These are phyloP conservation scores for Nyctalus aviator DNA, from an alignment of 2,797 vertebrate genomes.

Conservation along the genomic window DNA sequence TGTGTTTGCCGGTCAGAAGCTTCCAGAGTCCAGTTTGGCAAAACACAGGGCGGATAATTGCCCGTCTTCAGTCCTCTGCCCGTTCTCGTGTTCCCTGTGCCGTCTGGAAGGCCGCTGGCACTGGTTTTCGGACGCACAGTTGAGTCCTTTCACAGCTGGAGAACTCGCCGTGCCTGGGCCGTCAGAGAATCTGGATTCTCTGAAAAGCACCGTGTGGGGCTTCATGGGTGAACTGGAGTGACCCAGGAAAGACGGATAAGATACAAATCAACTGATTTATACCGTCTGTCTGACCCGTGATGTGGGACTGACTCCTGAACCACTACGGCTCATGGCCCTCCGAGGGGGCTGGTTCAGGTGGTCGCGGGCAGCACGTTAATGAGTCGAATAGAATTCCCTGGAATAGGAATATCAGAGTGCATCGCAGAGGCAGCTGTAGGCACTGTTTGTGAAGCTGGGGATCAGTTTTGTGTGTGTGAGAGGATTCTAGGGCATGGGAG, in stretches of 20 bases:
- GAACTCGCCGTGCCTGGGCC: neutral
- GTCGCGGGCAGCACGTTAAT: neutral
- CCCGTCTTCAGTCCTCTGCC: neutral
- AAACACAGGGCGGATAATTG: slow-evolving; percentile 29
- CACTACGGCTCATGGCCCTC: neutral
- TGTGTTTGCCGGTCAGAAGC: neutral
- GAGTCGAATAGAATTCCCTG: neutral
- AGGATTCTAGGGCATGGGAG: no score
- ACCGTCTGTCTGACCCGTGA: neutral
- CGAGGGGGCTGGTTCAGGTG: neutral
- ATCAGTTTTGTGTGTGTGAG: neutral
- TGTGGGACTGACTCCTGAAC: neutral
- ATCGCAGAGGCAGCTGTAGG: neutral
- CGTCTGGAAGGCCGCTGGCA: neutral
- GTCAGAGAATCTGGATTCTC: neutral
- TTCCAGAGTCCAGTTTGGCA: slow-evolving; percentile 29
- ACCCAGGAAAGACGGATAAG: neutral
- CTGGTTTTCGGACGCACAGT: neutral
- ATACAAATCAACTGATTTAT: neutral
- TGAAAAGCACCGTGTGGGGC: neutral
- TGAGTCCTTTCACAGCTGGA: neutral
- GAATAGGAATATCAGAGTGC: neutral
- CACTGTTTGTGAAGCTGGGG: neutral
- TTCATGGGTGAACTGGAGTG: neutral
- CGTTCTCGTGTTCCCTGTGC: neutral